Evolutionary conservation across 37 sponge, comb jelly and placozoan genomes (phyloP).

Genomic region (Hexactinellida sp.): DNA sequence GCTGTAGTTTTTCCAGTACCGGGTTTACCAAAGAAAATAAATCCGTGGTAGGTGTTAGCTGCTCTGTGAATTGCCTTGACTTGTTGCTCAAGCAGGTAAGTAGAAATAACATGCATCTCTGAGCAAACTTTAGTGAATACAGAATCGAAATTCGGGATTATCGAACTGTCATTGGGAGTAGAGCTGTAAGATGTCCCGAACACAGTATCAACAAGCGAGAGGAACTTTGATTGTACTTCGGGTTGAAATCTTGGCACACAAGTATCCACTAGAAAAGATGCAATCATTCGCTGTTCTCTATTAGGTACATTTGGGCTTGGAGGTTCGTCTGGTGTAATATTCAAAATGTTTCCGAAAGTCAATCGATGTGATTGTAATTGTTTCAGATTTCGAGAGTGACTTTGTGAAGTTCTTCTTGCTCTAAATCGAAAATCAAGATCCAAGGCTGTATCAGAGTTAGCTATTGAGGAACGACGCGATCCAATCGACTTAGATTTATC

Average conservation of each 20-base stretch:
- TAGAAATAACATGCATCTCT: neutral
- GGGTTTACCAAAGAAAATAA: neutral
- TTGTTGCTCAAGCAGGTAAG: neutral
- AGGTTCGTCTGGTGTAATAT: neutral
- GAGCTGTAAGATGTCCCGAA: neutral
- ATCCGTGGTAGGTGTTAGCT: neutral
- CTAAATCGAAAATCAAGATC: neutral
- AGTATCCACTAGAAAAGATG: neutral
- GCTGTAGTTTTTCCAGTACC: neutral
- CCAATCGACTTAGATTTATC: neutral
- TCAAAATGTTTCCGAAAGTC: neutral
- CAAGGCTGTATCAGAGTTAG: neutral
- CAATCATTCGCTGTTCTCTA: neutral
- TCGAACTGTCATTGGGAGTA: neutral
- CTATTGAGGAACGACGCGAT: neutral
- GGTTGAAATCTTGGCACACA: slow-evolving; percentile 6
- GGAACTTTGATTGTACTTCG: neutral
- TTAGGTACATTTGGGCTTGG: neutral
- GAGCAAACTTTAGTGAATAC: neutral
- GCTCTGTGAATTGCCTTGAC: neutral
- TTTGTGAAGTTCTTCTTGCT: neutral
- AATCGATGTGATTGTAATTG: neutral
- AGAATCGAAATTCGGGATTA: neutral
- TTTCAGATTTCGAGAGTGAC: neutral
- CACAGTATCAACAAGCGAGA: neutral